A percentile compares a stretch with the other conserved stretches of the same genome.
Conservation (phyloP, 2,113 vertebrate species). For the Dasyornis broadbenti region DNA sequence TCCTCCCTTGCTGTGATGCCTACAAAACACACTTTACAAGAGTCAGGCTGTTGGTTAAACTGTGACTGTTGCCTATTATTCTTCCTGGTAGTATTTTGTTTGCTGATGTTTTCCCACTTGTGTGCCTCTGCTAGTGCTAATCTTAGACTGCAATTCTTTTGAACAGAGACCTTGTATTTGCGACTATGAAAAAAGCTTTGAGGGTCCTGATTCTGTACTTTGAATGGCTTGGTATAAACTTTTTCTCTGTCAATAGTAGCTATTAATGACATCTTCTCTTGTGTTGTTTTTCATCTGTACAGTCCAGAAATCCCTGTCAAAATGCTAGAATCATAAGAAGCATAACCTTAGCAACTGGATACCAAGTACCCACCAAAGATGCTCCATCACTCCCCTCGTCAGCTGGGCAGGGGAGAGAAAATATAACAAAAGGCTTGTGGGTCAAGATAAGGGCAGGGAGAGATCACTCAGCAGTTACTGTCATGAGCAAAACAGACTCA, state of each 20-base stretch:
- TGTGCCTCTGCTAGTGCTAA: background rate
- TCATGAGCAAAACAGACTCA: background rate
- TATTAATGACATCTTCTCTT: background rate
- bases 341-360: background rate
- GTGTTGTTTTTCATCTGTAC: background rate
- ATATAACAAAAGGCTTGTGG: background rate
- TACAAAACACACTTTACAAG: background rate
- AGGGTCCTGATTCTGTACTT: background rate
- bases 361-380: background rate
- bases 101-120: background rate
- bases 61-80: background rate
- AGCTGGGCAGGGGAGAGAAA: background rate
- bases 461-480: background rate
- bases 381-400: background rate
- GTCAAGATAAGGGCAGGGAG: background rate
- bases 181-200: background rate
- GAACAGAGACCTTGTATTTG: background rate
- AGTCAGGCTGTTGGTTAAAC: conserved; percentile 3
- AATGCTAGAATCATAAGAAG: background rate
- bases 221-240: background rate
- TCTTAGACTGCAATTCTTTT: background rate
- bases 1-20: background rate
- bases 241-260: background rate
- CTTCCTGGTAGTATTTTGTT: background rate
- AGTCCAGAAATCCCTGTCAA: background rate